These are phyloP conservation scores for Pediacus dermestoides DNA, from an alignment of 2,888 invertebrate genomes.

Conservation along the genomic window DNA sequence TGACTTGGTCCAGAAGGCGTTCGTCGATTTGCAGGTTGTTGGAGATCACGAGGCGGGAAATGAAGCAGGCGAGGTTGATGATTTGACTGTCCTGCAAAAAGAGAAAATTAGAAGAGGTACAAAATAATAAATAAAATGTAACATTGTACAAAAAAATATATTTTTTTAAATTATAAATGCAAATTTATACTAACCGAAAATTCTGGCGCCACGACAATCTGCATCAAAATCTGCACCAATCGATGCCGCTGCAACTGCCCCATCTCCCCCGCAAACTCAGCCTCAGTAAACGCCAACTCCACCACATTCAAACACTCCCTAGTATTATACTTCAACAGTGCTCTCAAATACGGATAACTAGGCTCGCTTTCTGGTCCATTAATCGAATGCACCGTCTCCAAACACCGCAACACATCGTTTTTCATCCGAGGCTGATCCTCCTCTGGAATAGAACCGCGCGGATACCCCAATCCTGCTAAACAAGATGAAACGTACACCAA, in stretches of 20 bases:
- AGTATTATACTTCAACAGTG: constrained; percentile 75
- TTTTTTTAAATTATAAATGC: background rate
- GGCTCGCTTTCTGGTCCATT: constrained; percentile 60
- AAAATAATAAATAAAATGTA: constrained; percentile 4
- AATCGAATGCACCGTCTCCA: constrained; percentile 66
- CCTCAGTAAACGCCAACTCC: constrained; percentile 78
- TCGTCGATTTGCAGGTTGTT: constrained; percentile 45
- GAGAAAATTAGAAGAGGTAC: constrained; percentile 12
- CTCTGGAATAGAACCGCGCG: constrained; percentile 66
- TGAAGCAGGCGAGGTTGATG: constrained; percentile 46
- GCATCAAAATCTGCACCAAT: constrained; percentile 73
- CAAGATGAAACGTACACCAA: constrained; percentile 85
- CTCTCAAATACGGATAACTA: constrained; percentile 69
- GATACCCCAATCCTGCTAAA: constrained; percentile 81
- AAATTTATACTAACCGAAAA: constrained; percentile 56
- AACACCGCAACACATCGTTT: constrained; percentile 66
- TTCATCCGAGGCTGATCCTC: constrained; percentile 64
- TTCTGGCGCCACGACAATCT: constrained; percentile 66
- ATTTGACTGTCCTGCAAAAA: constrained; percentile 54
- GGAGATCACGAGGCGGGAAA: constrained; percentile 43
- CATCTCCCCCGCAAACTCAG: constrained; percentile 71
- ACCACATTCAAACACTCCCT: constrained; percentile 83
- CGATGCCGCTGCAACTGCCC: constrained; percentile 69
- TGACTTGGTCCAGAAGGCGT: constrained; percentile 56
- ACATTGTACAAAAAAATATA: background rate